Percentiles rank a stretch among this genome's conserved stretches.
Evolutionary conservation across 2,888 invertebrate species (phyloP).

Genomic region (Seladonia tumulorum): DNA sequence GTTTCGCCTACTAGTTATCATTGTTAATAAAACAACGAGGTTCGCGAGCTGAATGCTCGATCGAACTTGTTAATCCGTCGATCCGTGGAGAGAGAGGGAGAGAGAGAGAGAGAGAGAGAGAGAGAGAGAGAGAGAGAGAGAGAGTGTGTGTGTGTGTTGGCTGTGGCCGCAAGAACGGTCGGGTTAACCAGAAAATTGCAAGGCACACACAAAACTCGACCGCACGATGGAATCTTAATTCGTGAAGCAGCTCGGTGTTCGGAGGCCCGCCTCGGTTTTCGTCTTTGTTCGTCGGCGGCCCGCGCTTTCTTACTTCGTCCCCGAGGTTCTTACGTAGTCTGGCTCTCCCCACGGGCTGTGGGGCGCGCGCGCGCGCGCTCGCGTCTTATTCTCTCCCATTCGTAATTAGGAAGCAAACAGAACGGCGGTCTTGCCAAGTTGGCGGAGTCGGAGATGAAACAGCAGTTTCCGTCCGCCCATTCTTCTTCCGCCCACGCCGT

Average conservation of each 20-base stretch:
- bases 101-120: no score
- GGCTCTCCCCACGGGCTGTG: constrained; percentile 19
- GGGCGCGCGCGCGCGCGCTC: constrained; percentile 37
- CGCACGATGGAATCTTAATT: constrained; percentile 80
- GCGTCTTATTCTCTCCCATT: constrained; percentile 72
- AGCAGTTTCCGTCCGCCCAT: constrained; percentile 76
- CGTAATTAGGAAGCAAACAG: constrained; percentile 82
- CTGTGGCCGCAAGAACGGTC: constrained; percentile 42
- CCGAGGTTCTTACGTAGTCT: constrained; percentile 23
- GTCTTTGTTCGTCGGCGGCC: constrained; percentile 27
- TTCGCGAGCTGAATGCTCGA: not conserved
- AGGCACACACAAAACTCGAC: constrained; percentile 77
- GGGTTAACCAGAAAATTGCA: constrained; percentile 79
- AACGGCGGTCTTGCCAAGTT: constrained; percentile 79
- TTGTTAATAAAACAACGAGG: not conserved
- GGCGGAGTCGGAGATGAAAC: constrained; percentile 79
- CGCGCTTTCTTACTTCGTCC: constrained; percentile 41
- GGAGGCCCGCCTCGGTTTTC: constrained; percentile 64
- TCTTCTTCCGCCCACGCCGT: constrained; percentile 63
- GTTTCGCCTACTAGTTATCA: not conserved
- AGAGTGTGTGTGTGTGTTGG: not conserved
- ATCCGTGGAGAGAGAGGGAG: not conserved
- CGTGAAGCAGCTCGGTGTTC: constrained; percentile 48
- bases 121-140: no score
- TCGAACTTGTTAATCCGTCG: not conserved